A percentile compares a stretch with the other conserved stretches of the same genome.
These are phyloP conservation scores for Diadophis punctatus DNA, from an alignment of 2,113 vertebrate genomes.

Conservation along the genomic window DNA sequence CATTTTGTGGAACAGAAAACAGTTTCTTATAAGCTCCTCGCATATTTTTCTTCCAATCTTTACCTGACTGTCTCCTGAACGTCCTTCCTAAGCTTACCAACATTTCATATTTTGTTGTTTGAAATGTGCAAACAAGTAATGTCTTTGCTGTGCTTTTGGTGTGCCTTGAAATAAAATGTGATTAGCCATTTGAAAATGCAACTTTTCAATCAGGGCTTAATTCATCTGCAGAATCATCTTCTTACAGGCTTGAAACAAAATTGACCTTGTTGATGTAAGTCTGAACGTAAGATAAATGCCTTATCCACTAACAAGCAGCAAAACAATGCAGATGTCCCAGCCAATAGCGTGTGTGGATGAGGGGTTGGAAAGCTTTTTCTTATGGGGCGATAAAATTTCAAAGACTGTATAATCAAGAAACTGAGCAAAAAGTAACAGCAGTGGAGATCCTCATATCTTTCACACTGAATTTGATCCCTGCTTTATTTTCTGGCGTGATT, in stretches of 20 bases:
- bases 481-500: neutral
- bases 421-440: neutral
- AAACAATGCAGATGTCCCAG: conserved; percentile 39
- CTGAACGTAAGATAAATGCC: conserved; percentile 51
- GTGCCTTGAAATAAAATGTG: conserved; percentile 45
- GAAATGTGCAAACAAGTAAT: conserved; percentile 61
- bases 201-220: conserved; percentile 58
- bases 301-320: conserved; percentile 57
- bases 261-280: conserved; percentile 65
- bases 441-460: neutral
- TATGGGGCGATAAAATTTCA: conserved; percentile 23
- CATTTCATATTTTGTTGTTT: conserved; percentile 2
- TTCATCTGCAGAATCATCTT: conserved; percentile 43
- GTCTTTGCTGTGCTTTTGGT: conserved; percentile 59
- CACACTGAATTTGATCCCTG: neutral
- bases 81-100: conserved; percentile 8
- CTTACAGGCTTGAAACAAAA: conserved; percentile 56
- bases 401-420: conserved; percentile 12
- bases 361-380: conserved; percentile 42
- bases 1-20: neutral
- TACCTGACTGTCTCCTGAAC: conserved; percentile 9
- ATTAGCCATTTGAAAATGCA: conserved; percentile 50
- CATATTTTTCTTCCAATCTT: conserved; percentile 19
- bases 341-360: conserved; percentile 24
- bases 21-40: neutral